These are phyloP conservation scores for Plagiodera versicolora DNA, from an alignment of 2,888 invertebrate species.

Conservation along the genomic window DNA sequence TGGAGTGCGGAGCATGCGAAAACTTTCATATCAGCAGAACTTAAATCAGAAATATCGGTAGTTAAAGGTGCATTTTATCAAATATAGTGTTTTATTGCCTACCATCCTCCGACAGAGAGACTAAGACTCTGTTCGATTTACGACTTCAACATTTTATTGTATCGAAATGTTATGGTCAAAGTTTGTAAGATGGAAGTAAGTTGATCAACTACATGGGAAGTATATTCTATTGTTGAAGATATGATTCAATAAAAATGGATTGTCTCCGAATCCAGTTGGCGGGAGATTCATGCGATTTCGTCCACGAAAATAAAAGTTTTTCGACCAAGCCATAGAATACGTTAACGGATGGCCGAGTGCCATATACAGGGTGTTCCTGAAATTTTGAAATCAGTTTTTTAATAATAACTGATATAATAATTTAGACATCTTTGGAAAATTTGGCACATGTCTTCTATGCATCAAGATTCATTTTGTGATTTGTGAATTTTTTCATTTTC, in stretches of 20 bases:
- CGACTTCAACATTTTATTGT: neutral
- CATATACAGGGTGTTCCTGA: no score
- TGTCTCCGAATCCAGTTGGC: no score
- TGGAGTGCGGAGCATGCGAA: slow-evolving; percentile 38
- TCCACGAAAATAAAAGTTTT: neutral
- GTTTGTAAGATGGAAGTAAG: neutral
- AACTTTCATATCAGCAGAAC: slow-evolving; percentile 49
- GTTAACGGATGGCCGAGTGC: no score
- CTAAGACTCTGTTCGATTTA: slow-evolving; percentile 20
- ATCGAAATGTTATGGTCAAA: neutral
- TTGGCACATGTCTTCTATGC: no score
- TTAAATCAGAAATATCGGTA: slow-evolving; percentile 47
- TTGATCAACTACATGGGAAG: neutral
- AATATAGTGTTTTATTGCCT: slow-evolving; percentile 46
- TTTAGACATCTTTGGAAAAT: no score
- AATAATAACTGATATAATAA: no score
- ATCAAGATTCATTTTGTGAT: no score
- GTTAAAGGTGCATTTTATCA: slow-evolving; percentile 47
- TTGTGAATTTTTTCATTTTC: no score
- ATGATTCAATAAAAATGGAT: neutral
- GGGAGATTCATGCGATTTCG: neutral
- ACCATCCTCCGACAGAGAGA: slow-evolving; percentile 40
- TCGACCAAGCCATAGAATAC: neutral
- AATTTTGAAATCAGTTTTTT: no score
- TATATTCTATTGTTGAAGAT: neutral